phyloP scores from a whole-genome alignment of 1,140 invertebrate genomes.

The Pemphigus obesinymphae region DNA sequence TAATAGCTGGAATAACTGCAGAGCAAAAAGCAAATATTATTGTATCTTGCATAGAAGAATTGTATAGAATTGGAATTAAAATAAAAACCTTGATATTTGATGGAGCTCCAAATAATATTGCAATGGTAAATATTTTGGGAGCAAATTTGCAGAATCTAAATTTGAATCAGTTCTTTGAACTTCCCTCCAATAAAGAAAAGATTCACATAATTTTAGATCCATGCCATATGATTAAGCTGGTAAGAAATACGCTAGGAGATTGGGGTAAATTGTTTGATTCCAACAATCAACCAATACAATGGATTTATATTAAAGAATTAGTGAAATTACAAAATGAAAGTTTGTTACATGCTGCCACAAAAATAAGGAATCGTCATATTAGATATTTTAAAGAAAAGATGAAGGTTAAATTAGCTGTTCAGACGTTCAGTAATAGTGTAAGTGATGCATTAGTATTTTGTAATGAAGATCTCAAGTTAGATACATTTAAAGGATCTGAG shows the following conservation, averaged over 20 bases:
- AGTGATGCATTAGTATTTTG: neutral
- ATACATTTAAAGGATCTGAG: neutral
- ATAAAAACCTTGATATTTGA: neutral
- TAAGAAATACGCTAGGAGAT: neutral
- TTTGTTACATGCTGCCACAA: neutral
- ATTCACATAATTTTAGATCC: neutral
- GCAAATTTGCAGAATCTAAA: neutral
- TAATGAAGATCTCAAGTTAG: neutral
- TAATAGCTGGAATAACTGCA: neutral
- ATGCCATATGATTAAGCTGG: neutral
- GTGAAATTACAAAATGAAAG: neutral
- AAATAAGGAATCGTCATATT: neutral
- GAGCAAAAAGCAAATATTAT: neutral
- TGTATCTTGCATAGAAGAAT: neutral
- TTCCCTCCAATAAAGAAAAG: neutral
- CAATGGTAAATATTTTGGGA: neutral
- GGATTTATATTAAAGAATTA: neutral
- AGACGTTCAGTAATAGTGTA: neutral
- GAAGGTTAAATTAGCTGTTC: neutral
- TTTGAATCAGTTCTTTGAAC: neutral
- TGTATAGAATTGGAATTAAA: neutral
- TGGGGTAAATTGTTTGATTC: neutral
- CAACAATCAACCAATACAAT: neutral
- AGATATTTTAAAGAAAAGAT: neutral
- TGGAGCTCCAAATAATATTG: neutral